phyloP scores from a whole-genome alignment of 2,888 invertebrate species.

The Lasioglossum oenotherae region DNA sequence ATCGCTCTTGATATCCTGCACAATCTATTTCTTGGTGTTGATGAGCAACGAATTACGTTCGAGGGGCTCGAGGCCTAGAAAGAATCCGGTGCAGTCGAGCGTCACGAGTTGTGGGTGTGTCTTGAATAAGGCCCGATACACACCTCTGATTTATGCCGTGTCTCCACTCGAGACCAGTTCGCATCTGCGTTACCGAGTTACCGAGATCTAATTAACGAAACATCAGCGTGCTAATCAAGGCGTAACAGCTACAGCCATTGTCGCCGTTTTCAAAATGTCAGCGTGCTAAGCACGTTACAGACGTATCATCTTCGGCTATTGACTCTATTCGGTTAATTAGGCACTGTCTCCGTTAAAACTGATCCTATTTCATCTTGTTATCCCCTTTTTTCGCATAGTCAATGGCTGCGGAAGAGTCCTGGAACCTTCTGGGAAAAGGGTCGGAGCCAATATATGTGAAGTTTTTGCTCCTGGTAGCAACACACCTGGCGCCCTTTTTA shows the following conservation, averaged over 20 bases:
- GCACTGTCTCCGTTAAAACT: neutral
- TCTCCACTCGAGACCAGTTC: neutral
- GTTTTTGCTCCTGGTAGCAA: neutral
- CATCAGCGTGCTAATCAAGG: neutral
- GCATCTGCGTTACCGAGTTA: neutral
- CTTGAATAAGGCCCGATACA: slow-evolving; percentile 16
- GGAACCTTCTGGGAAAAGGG: neutral
- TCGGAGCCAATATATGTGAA: neutral
- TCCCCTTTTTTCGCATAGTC: neutral
- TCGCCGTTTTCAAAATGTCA: neutral
- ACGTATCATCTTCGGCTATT: neutral
- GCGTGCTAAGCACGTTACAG: neutral
- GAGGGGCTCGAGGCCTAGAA: slow-evolving; percentile 13
- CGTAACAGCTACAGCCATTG: neutral
- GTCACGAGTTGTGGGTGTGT: slow-evolving; percentile 54
- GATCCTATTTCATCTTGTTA: neutral
- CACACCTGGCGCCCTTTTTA: neutral
- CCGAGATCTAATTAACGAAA: slow-evolving; percentile 2
- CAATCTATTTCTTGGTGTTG: slow-evolving; percentile 15
- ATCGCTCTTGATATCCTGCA: slow-evolving; percentile 18
- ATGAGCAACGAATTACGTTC: slow-evolving; percentile 37
- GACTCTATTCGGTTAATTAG: neutral
- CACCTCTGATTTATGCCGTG: slow-evolving; percentile 25
- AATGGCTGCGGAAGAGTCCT: neutral
- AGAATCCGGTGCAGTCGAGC: slow-evolving; percentile 8